These are phyloP conservation scores for Unio pictorum DNA, from an alignment of 2,888 invertebrate species.

Conservation along the genomic window DNA sequence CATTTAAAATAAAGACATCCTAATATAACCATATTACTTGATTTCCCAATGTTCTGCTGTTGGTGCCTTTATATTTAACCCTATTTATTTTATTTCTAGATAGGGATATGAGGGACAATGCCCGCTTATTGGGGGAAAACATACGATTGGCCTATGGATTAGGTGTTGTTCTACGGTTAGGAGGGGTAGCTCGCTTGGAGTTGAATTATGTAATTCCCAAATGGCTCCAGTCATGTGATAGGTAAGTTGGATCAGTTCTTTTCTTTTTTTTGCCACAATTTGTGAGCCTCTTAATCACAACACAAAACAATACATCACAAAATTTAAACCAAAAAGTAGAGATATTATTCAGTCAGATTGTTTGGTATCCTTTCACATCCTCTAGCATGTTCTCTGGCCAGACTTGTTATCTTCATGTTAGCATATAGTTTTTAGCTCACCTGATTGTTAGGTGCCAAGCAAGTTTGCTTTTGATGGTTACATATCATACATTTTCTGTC, in stretches of 20 bases:
- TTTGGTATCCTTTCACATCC: too few relatives aligned
- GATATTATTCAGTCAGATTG: neutral
- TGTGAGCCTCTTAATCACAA: neutral
- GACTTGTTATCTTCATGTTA: too few relatives aligned
- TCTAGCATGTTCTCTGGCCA: too few relatives aligned
- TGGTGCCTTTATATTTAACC: neutral
- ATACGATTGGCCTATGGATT: conserved; percentile 83
- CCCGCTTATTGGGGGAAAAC: conserved; percentile 58
- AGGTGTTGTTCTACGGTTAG: conserved; percentile 88
- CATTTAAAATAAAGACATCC: too few relatives aligned
- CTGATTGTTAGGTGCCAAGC: too few relatives aligned
- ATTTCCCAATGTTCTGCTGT: neutral
- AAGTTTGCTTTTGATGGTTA: too few relatives aligned
- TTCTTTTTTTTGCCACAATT: neutral
- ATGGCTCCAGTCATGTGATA: conserved; percentile 79
- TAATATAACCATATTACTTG: too few relatives aligned
- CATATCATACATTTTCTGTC: too few relatives aligned
- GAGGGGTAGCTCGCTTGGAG: conserved; percentile 90
- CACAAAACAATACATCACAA: neutral
- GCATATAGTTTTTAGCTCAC: too few relatives aligned
- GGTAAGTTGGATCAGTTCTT: conserved; percentile 36
- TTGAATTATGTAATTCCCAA: conserved; percentile 93
- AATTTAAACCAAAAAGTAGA: neutral
- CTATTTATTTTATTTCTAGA: conserved; percentile 28
- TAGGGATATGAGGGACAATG: conserved; percentile 51